Percentiles rank a stretch among this genome's conserved stretches.
phyloP scores from a whole-genome alignment of 2,797 vertebrate genomes.

The Acrossocheilus wenchowensis region DNA sequence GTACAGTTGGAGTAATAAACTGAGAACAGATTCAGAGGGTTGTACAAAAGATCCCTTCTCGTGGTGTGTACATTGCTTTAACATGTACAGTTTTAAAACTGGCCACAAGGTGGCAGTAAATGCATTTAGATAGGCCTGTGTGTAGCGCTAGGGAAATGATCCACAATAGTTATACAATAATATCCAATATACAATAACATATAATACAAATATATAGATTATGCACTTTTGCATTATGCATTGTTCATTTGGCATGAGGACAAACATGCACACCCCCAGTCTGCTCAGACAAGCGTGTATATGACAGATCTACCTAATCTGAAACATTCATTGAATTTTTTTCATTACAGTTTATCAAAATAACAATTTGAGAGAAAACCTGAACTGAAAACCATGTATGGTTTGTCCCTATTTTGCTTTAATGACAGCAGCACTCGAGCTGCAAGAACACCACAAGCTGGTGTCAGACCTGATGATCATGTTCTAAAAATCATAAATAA shows the following conservation, averaged over 20 bases:
- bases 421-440: neutral
- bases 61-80: neutral
- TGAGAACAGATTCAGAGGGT: neutral
- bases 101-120: constrained; percentile 41
- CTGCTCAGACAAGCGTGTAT: neutral
- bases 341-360: neutral
- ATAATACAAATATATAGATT: neutral
- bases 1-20: neutral
- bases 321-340: neutral
- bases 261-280: neutral
- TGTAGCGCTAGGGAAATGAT: neutral
- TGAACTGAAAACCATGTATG: neutral
- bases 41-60: neutral
- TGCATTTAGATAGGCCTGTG: neutral
- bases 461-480: neutral
- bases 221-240: neutral
- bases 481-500: neutral
- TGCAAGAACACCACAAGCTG: neutral
- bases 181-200: neutral
- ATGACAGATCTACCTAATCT: neutral
- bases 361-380: neutral
- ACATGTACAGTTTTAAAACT: neutral
- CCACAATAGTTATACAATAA: neutral
- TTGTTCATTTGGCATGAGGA: neutral
- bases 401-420: neutral